phyloP scores from a whole-genome alignment of 2,113 vertebrate species.

The Centrocercus urophasianus region DNA sequence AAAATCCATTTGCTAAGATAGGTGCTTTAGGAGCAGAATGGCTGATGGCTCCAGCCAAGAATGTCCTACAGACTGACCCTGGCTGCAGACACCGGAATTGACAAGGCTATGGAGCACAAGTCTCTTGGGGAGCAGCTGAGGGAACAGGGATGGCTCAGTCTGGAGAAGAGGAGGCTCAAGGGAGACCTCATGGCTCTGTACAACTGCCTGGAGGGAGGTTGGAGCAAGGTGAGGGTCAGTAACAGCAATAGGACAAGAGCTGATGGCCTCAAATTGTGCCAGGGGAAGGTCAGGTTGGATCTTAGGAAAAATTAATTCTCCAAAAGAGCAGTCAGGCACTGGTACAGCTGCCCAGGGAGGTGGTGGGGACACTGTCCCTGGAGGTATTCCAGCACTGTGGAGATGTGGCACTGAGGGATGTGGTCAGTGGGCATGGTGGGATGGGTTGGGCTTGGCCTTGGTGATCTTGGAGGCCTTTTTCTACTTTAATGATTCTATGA shows the following conservation, averaged over 20 bases:
- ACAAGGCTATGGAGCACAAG: not conserved
- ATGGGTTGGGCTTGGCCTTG: not conserved
- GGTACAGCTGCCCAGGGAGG: not conserved
- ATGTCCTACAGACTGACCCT: not conserved
- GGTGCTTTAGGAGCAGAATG: not conserved
- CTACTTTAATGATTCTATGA: not conserved
- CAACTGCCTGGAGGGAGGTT: too few species aligned
- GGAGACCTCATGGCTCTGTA: too few species aligned
- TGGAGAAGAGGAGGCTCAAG: too few species aligned
- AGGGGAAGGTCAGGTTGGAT: not conserved
- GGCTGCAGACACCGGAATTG: not conserved
- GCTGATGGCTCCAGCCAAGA: not conserved
- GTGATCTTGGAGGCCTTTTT: too few species aligned
- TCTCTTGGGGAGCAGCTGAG: not conserved
- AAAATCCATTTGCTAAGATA: not conserved
- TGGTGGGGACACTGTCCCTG: too few species aligned
- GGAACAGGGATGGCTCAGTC: not conserved
- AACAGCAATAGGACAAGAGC: too few species aligned
- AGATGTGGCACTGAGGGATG: too few species aligned
- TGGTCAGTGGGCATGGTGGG: not conserved
- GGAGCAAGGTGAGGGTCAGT: too few species aligned
- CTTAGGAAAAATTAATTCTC: not conserved
- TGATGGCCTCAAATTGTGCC: too few species aligned
- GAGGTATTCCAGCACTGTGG: too few species aligned
- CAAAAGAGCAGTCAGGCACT: not conserved